Base-by-base conservation (phyloP, 1,140 invertebrate genomes). In the Pogonognathellus flavescens region DNA sequence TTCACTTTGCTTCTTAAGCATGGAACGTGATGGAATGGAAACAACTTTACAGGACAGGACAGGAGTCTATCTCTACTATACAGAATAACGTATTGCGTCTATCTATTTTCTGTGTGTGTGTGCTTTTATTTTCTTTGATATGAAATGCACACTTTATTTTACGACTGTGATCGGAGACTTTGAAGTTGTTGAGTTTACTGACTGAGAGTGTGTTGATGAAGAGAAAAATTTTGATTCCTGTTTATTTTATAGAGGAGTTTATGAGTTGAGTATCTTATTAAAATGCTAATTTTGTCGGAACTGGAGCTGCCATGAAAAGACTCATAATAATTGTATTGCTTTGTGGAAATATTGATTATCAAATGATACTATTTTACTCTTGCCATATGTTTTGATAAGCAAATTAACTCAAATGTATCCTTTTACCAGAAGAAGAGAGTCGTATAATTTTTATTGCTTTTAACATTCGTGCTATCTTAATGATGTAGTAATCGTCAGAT, bases 271-370 rank as follows among this genome's bases (percentile, higher is more conserved):
- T 76, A 76, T 76, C 70, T 76, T 76, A 76, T 76, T 76, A 76
- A 76, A 76, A 76, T 76, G 70, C 70, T 76, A 76, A 76, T 76
- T 76, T 41, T 76, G 70, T 76, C 70, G 70, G 70, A 76, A 76
- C 70, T 76, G 31, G 70, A 76, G 70, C 70, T 76, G 22, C n/a
- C 70, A 49, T n/a, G 31, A 49, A 76, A 49, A 76, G 25, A 76
- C n/a, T 31, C 31, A 49, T 76, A 50, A 76, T 76, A 50, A 76
- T 76, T 76, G 41, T 50, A 76, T 31, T 76, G 41, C n/a, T 76
- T 76, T 76, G 25, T 50, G 41, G 70, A 76, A 76, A 76, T 76
- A 76, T 76, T 76, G 70, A 50, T 76, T 41, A 76, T 76, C 70
- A 50, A 76, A 50, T 76, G 70, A 76, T 76, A 76, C 49, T 76